phyloP scores from a whole-genome alignment of 2,113 vertebrate species.

The Ariopsis seemanni region DNA sequence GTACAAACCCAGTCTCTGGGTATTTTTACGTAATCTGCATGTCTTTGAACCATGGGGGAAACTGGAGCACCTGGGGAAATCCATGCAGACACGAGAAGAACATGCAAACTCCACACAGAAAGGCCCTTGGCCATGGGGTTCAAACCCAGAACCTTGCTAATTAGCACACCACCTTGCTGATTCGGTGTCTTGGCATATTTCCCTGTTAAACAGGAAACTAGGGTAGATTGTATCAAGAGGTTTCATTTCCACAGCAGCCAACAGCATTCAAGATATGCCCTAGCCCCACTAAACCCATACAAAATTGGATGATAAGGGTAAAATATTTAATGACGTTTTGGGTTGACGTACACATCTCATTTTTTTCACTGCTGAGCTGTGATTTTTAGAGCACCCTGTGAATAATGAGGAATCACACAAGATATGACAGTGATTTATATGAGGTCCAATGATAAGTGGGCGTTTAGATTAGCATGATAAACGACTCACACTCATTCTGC shows the following conservation, averaged over 20 bases:
- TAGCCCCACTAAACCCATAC: neutral
- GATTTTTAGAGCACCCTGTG: slow-evolving; percentile 32
- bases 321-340: neutral
- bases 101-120: no score
- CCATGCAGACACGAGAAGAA: no score
- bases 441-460: slow-evolving; percentile 58
- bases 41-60: no score
- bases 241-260: neutral
- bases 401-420: slow-evolving; percentile 59
- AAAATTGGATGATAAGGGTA: neutral
- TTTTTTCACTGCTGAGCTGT: slow-evolving; percentile 44
- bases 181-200: neutral
- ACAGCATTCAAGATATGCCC: neutral
- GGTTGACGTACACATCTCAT: slow-evolving; percentile 9
- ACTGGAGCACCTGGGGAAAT: no score
- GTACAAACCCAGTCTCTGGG: no score
- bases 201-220: neutral
- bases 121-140: no score
- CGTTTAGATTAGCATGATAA: slow-evolving; percentile 63
- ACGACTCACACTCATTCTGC: slow-evolving; percentile 52
- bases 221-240: neutral
- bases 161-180: no score
- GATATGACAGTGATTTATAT: slow-evolving; percentile 64
- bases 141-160: no score
- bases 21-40: no score